Evolutionary conservation across 2,113 vertebrate genomes (phyloP).

Genomic region (Aegithalos caudatus): DNA sequence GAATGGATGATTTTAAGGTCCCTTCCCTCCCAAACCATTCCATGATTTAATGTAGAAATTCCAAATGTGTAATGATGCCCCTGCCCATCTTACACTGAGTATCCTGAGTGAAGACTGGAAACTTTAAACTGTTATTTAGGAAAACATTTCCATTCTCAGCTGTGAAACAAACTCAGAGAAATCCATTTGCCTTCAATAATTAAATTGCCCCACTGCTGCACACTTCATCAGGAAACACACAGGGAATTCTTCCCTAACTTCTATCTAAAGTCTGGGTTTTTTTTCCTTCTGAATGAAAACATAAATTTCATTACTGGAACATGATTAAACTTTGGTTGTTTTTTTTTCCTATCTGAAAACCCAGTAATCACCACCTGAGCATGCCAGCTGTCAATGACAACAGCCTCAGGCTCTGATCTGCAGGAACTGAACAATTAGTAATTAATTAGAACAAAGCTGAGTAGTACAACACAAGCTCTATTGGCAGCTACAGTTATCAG

Average conservation of each 20-base stretch:
- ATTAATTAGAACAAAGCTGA: not conserved
- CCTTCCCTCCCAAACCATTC: not conserved
- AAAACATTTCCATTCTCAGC: not conserved
- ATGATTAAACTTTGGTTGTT: not conserved
- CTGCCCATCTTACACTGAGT: not conserved
- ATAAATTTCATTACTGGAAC: not conserved
- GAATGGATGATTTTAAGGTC: not conserved
- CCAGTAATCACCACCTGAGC: not conserved
- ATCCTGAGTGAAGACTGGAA: not conserved
- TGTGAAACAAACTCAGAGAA: not conserved
- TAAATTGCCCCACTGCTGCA: not conserved
- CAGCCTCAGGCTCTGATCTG: not conserved
- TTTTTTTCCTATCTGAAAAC: not conserved
- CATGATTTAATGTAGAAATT: not conserved
- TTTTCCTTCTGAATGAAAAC: not conserved
- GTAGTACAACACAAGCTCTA: not conserved
- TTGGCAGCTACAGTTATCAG: accelerated
- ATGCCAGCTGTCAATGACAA: not conserved
- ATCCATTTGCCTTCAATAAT: not conserved
- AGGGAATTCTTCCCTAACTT: not conserved
- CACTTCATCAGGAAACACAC: not conserved
- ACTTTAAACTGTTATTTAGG: not conserved
- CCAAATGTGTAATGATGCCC: not conserved
- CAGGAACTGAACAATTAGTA: not conserved
- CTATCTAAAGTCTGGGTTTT: not conserved